Base-by-base conservation (phyloP, 92 coral and sea anemone species). In the Meandrina meandrites region DNA sequence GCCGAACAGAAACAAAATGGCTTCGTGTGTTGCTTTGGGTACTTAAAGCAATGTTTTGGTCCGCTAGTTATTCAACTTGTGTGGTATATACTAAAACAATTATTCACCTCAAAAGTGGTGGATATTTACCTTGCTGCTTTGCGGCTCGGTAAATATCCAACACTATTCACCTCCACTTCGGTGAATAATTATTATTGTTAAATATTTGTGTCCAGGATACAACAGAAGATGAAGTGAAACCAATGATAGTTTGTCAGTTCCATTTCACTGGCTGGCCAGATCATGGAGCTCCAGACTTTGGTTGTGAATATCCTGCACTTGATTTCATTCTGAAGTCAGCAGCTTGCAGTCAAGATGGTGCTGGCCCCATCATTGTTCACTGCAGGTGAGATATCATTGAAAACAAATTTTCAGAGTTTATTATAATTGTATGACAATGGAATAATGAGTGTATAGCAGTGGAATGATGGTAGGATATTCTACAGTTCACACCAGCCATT, bases 191-290 rank as follows among this genome's bases (percentile, higher is more conserved):
- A 48, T 4, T 8, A 35, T 73, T 73, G 5, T 12, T 40, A 1
- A 32, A 16, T 16, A 21, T 86, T 73, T 68, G 21, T 57, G 28
- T 57, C n/a, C 79, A 94, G 94, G 95, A 94, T 78, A 78, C 91
- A 24, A 58, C 88, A 36, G 95, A 94, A 73, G 94, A 88, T 40
- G 96, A 94, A 83, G 79, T 92, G 21, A 88, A 91, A 86, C 93
- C 99, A 19, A 94, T 96, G 94, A 79, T 80, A 19, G 98, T 97
- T 16, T 80, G 87, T 72, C 99, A 97, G 82, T 97, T 84, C 84
- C 99, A 97, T 90, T 97, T 89, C 66, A 95, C 99, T 48, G 98
- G 96, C 57, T 97, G 99, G 99, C 99, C 99, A 42, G 99, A 97
- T 72, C 99, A 97, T 86, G 99, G 96, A 36, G 98, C 96, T 2